A percentile compares a stretch with the other conserved stretches of the same genome.
Evolutionary conservation across 2,113 vertebrate species (phyloP).

Genomic region (Pygoscelis adeliae): DNA sequence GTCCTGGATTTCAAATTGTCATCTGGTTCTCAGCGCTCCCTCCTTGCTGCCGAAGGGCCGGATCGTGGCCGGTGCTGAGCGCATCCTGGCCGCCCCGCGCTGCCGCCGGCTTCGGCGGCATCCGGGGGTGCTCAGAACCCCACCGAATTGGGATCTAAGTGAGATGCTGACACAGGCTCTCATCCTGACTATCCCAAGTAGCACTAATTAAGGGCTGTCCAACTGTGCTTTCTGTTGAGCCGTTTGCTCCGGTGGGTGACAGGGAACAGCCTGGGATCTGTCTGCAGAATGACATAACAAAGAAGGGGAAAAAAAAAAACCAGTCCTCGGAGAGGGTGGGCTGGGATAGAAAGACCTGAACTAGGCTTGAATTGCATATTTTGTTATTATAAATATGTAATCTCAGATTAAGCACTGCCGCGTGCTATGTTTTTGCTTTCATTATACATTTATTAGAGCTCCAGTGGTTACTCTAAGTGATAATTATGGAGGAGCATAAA

Average conservation of each 20-base stretch:
- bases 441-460: constrained; percentile 82
- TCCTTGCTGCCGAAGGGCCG: not conserved
- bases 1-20: constrained; percentile 81
- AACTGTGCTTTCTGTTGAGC: constrained; percentile 87
- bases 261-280: constrained; percentile 94
- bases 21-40: constrained; percentile 74
- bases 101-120: rapidly evolving
- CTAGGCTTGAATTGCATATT: constrained; percentile 67
- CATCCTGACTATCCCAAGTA: constrained; percentile 87
- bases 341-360: constrained; percentile 75
- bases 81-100: rapidly evolving
- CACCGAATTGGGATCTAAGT: constrained; percentile 17
- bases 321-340: constrained; percentile 64
- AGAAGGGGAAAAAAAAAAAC: constrained; percentile 71
- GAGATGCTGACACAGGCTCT: constrained; percentile 87
- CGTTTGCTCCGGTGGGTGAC: constrained; percentile 86
- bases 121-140: not conserved
- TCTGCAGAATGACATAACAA: constrained; percentile 92
- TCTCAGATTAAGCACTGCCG: constrained; percentile 78
- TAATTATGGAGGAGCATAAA: constrained; percentile 64
- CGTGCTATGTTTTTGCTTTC: constrained; percentile 80
- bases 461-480: constrained; percentile 19
- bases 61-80: not conserved
- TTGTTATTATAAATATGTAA: constrained; percentile 68
- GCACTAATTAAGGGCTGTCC: constrained; percentile 97